These are phyloP conservation scores for Stegastes partitus DNA, from an alignment of 2,113 vertebrate genomes.

Conservation along the genomic window DNA sequence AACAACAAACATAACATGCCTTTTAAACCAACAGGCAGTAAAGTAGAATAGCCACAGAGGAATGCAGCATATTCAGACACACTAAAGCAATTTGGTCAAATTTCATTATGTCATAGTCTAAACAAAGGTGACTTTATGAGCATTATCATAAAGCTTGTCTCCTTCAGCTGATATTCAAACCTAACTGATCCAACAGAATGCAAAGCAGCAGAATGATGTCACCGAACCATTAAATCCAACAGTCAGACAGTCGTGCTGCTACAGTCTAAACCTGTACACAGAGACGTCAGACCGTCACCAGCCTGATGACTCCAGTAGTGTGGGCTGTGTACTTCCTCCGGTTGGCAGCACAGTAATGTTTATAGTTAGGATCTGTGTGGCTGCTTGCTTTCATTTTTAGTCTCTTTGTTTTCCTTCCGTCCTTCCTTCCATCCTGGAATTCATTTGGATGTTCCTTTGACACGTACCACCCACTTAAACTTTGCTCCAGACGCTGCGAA, in stretches of 20 bases:
- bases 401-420: too few species aligned
- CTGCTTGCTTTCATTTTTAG: too few species aligned
- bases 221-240: constrained; percentile 1
- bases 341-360: neutral
- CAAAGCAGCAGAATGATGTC: neutral
- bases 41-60: neutral
- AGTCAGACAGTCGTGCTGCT: neutral
- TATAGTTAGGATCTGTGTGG: neutral
- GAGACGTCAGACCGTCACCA: neutral
- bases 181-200: neutral
- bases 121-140: constrained; percentile 2
- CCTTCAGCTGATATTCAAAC: constrained; percentile 51
- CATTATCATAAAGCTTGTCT: constrained; percentile 28
- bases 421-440: too few species aligned
- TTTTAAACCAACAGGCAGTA: too few species aligned
- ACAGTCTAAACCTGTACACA: constrained; percentile 15
- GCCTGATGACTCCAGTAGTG: neutral
- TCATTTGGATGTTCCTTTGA: too few species aligned
- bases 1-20: too few species aligned
- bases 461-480: too few species aligned
- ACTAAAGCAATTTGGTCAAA: neutral
- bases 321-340: neutral
- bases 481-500: too few species aligned
- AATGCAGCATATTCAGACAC: neutral
- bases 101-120: neutral